Evolutionary conservation across 2,888 invertebrate species (phyloP), one percentile per base, ranked within the genome.

Genomic region (Eurytoma californica): DNA sequence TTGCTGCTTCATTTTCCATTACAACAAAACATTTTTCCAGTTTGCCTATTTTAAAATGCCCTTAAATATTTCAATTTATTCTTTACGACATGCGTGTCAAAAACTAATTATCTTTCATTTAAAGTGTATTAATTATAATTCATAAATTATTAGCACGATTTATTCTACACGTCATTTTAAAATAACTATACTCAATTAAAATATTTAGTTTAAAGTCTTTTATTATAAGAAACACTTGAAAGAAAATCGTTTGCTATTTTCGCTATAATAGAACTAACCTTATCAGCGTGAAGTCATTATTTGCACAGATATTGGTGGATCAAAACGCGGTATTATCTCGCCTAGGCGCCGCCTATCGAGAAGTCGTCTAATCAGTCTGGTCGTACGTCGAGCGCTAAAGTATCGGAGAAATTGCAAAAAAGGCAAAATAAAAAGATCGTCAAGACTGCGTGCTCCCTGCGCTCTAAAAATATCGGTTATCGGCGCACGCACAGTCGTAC

Each of bases 381-480:
- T 57, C 20, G 9, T 39, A 63, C 53, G 53, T 5, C 7, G 30
- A 75, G 16, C 49, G 16, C 30, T 0, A 51, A 53, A 18, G 39
- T 39, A 66, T 72, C 28, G 13, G 67, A 60, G 51, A 66, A 39
- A 74, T 16, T 18, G 63, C 13, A 57, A 61, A 30, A 73, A 74
- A 58, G 18, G 39, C 20, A 75, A 53, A 13, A 51, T 51, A 12
- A 67, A 67, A 57, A 57, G 51, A 39, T 30, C 16, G 47, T 20
- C 69, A 63, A 75, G 72, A 72, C 69, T 60, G 53, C 0, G 16
- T 14, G 18, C 24, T 16, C 51, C n/a, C 16, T 16, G 58, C 14
- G 68, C 61, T 72, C 75, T 72, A 80, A 76, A 80, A 68, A 80
- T 75, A 80, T 63, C 67, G 68, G 76, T 76, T 80, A 76, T 72